Conservation (phyloP, 1,140 invertebrate species). For the Lordiphosa stackelbergi region DNA sequence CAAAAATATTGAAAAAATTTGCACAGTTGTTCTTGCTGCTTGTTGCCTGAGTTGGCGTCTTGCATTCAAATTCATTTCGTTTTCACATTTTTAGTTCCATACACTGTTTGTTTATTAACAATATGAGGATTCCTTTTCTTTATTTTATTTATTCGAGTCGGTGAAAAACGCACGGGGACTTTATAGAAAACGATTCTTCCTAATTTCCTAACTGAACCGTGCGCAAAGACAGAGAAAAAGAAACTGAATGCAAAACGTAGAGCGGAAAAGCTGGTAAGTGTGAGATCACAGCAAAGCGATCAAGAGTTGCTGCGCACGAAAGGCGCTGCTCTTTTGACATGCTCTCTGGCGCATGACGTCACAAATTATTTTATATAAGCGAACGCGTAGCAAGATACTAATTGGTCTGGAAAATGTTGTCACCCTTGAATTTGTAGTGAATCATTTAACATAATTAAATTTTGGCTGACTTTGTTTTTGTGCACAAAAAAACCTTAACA, state of each 20-base stretch:
- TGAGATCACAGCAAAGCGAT: constrained; percentile 26
- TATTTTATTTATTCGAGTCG: constrained; percentile 60
- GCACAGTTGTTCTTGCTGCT: constrained; percentile 51
- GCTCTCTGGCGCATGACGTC: constrained; percentile 16
- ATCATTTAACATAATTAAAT: too few relatives aligned
- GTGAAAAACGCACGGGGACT: constrained; percentile 56
- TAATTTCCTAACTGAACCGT: constrained; percentile 62
- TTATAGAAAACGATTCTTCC: constrained; percentile 55
- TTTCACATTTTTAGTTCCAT: constrained; percentile 20
- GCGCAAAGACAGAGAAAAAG: constrained; percentile 67
- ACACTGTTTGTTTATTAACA: constrained; percentile 38
- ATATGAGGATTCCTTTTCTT: constrained; percentile 50
- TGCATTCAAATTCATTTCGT: constrained; percentile 40
- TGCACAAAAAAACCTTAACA: not conserved
- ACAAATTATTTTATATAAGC: not conserved
- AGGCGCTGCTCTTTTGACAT: not conserved
- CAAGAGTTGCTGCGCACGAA: not conserved
- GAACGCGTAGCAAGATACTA: too few relatives aligned
- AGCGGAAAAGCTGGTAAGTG: constrained; percentile 37
- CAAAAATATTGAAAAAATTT: constrained; percentile 59
- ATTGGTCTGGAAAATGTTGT: too few relatives aligned
- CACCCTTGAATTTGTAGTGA: too few relatives aligned
- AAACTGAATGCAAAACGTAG: constrained; percentile 64
- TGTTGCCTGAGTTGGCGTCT: constrained; percentile 7
- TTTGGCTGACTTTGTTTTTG: too few relatives aligned